Conservation (phyloP, 2,797 vertebrate genomes). For the Gouania willdenowi region DNA sequence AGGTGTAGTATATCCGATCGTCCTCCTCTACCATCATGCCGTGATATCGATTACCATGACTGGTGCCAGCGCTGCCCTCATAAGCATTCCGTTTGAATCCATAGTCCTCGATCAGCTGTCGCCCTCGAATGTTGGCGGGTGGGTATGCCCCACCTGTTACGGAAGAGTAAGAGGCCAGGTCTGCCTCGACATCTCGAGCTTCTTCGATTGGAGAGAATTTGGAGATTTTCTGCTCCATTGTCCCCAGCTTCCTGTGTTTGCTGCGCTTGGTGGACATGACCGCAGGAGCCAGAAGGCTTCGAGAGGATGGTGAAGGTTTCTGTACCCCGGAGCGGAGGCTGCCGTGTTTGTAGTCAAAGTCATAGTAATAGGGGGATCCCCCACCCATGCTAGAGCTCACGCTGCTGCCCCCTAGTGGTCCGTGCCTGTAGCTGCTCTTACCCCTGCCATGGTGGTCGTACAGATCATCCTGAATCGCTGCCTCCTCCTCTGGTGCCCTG, state of each 20-base stretch:
- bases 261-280: slow-evolving; percentile 92
- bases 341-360: slow-evolving; percentile 84
- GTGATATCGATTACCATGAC: slow-evolving; percentile 83
- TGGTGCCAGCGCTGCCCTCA: slow-evolving; percentile 65
- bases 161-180: slow-evolving; percentile 87
- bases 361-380: slow-evolving; percentile 84
- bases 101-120: slow-evolving; percentile 72
- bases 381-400: slow-evolving; percentile 72
- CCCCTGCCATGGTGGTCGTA: slow-evolving; percentile 90
- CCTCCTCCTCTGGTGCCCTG: slow-evolving; percentile 90
- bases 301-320: slow-evolving; percentile 82
- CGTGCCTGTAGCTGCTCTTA: slow-evolving; percentile 88
- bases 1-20: slow-evolving; percentile 80
- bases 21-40: slow-evolving; percentile 81
- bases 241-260: slow-evolving; percentile 93
- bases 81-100: slow-evolving; percentile 65
- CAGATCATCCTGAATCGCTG: slow-evolving; percentile 86
- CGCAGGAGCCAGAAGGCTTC: slow-evolving; percentile 87
- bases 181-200: slow-evolving; percentile 94
- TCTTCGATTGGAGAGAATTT: slow-evolving; percentile 99
- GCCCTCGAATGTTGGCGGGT: slow-evolving; percentile 62
- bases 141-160: slow-evolving; percentile 64
- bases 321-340: slow-evolving; percentile 69
- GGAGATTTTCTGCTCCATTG: slow-evolving; percentile 97
- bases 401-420: slow-evolving; percentile 82